Percentiles rank a stretch among this genome's conserved stretches.
Evolutionary conservation across 1,140 invertebrate species (phyloP).

Genomic region (Drosophila nannoptera): DNA sequence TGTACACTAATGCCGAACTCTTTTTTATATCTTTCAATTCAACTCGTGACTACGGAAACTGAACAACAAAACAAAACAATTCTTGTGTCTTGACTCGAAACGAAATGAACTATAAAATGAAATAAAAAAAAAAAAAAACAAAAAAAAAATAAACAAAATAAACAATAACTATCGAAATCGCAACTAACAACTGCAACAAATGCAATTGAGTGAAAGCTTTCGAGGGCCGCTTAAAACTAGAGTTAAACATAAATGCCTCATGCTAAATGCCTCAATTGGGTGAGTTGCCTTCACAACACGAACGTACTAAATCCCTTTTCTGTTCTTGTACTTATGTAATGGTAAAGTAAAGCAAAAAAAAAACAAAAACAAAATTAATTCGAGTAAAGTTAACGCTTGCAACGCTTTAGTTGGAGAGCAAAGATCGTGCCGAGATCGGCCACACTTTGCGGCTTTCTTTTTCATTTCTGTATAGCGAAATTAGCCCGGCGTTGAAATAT

Average conservation of each 20-base stretch:
- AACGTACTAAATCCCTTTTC: constrained; percentile 40
- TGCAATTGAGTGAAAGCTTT: constrained; percentile 72
- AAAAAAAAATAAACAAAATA: constrained; percentile 39
- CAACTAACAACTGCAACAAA: constrained; percentile 37
- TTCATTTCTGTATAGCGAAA: constrained; percentile 13
- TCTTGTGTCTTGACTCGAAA: constrained; percentile 53
- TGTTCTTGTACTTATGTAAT: constrained; percentile 63
- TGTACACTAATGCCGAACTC: constrained; percentile 76
- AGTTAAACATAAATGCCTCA: constrained; percentile 60
- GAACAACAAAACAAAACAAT: constrained; percentile 45
- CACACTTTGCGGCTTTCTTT: constrained; percentile 2
- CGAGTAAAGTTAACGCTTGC: constrained; percentile 45
- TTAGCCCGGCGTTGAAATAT: constrained; percentile 17
- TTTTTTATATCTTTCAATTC: constrained; percentile 71
- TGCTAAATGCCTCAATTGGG: constrained; percentile 69
- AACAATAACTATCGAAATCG: constrained; percentile 34
- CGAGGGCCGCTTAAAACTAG: constrained; percentile 71
- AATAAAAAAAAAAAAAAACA: constrained; percentile 37
- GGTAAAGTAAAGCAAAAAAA: constrained; percentile 15
- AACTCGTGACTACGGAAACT: constrained; percentile 65
- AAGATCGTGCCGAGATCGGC: constrained; percentile 4
- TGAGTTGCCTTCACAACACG: constrained; percentile 57
- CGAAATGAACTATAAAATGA: not conserved
- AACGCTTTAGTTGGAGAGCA: constrained; percentile 38
- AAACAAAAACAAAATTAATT: constrained; percentile 18